Evolutionary conservation across 92 coral and sea anemone species (phyloP).

Genomic region (Phymanthus crucifer): DNA sequence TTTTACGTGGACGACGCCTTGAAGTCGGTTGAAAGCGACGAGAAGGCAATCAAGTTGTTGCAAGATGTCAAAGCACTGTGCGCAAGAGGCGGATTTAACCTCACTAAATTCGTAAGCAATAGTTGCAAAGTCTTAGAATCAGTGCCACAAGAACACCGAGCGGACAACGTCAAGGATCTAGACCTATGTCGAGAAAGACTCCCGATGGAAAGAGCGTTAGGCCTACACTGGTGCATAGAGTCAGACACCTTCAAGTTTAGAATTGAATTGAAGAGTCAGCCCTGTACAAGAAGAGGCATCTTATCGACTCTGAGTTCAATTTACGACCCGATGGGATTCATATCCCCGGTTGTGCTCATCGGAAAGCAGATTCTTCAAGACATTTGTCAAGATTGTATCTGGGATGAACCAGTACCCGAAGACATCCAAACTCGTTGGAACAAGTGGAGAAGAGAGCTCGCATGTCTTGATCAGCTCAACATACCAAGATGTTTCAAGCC

Average conservation of each 20-base stretch:
- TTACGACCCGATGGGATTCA: conserved; percentile 49
- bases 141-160: conserved; percentile 25
- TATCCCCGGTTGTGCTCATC: conserved; percentile 48
- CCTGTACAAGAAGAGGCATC: too few relatives aligned
- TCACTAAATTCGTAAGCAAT: too few relatives aligned
- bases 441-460: conserved; percentile 45
- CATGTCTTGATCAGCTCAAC: conserved; percentile 33
- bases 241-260: conserved; percentile 49
- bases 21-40: background rate
- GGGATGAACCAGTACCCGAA: conserved; percentile 52
- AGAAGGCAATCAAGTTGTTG: too few relatives aligned
- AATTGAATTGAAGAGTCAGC: conserved; percentile 30
- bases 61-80: too few relatives aligned
- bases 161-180: conserved; percentile 17
- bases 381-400: conserved; percentile 34
- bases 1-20: background rate
- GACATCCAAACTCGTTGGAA: conserved; percentile 39
- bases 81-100: too few relatives aligned
- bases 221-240: conserved; percentile 56
- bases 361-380: conserved; percentile 57
- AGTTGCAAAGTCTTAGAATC: too few relatives aligned
- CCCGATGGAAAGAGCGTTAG: conserved; percentile 53
- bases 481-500: conserved; percentile 67
- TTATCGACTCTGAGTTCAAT: conserved; percentile 44
- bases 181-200: conserved; percentile 38